A percentile compares a stretch with the other conserved stretches of the same genome.
phyloP scores from a whole-genome alignment of 2,888 invertebrate species.

The Troilus luridus region DNA sequence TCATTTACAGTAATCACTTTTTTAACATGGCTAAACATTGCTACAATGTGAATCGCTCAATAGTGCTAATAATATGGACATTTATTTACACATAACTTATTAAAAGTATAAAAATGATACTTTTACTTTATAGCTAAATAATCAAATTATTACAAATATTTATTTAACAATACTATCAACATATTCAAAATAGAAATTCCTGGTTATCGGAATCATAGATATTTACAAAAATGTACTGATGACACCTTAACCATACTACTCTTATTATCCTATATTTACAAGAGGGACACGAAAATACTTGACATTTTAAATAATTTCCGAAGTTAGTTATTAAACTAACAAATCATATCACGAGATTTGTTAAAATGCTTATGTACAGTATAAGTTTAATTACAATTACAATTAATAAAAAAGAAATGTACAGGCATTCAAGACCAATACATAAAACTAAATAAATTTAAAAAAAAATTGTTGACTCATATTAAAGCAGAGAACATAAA shows the following conservation, averaged over 20 bases:
- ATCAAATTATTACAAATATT: slow-evolving; percentile 55
- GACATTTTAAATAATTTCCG: slow-evolving; percentile 38
- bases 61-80: slow-evolving; percentile 58
- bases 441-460: slow-evolving; percentile 12
- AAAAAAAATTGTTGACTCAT: not conserved
- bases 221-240: slow-evolving; percentile 54
- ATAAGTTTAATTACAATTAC: slow-evolving; percentile 7
- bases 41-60: slow-evolving; percentile 53
- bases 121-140: slow-evolving; percentile 49
- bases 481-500: slow-evolving; percentile 43
- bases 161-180: slow-evolving; percentile 58
- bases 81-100: slow-evolving; percentile 56
- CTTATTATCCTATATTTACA: slow-evolving; percentile 44
- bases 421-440: not conserved
- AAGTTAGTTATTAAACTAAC: slow-evolving; percentile 19
- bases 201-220: slow-evolving; percentile 46
- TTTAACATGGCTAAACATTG: slow-evolving; percentile 60
- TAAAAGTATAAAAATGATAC: slow-evolving; percentile 60
- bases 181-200: slow-evolving; percentile 59
- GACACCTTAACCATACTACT: slow-evolving; percentile 28
- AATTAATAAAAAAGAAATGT: slow-evolving; percentile 26
- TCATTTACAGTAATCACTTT: slow-evolving; percentile 57
- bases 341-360: slow-evolving; percentile 45
- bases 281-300: slow-evolving; percentile 36
- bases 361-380: slow-evolving; percentile 36